phyloP scores from a whole-genome alignment of 2,888 invertebrate genomes.

The Parnassius apollo region DNA sequence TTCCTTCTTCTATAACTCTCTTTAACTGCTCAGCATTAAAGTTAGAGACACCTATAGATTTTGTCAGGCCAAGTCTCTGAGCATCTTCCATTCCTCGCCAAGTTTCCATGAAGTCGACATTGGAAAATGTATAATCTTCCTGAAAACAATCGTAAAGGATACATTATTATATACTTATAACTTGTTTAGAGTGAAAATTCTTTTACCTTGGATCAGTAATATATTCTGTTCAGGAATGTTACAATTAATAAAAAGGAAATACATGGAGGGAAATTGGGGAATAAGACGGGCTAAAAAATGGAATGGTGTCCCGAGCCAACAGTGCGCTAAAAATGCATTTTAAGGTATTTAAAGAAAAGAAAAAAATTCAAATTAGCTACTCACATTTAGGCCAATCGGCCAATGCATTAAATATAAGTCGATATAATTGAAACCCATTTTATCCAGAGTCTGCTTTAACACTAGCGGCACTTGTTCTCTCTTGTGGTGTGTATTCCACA shows the following conservation, averaged over 20 bases:
- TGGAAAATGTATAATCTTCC: slow-evolving; percentile 51
- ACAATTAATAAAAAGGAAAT: too few species aligned
- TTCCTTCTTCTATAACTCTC: slow-evolving; percentile 80
- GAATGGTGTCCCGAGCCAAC: too few species aligned
- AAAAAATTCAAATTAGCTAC: slow-evolving; percentile 31
- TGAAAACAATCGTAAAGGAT: slow-evolving; percentile 30
- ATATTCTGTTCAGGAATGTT: too few species aligned
- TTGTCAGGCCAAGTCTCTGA: slow-evolving; percentile 81
- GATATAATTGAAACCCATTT: slow-evolving; percentile 86
- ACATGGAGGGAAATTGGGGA: too few species aligned
- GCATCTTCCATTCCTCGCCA: slow-evolving; percentile 86
- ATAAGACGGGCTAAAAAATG: too few species aligned
- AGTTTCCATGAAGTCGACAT: slow-evolving; percentile 85
- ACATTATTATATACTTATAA: too few species aligned
- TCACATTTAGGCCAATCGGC: slow-evolving; percentile 85
- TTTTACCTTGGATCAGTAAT: too few species aligned
- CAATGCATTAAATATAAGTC: slow-evolving; percentile 92
- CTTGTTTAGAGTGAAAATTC: too few species aligned
- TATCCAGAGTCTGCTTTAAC: slow-evolving; percentile 81
- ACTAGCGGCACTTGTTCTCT: slow-evolving; percentile 83
- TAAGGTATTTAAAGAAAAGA: too few species aligned
- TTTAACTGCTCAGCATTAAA: slow-evolving; percentile 87
- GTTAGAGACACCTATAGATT: slow-evolving; percentile 89
- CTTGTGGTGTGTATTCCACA: slow-evolving; percentile 81
- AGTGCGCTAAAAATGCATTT: too few species aligned